Base-by-base conservation (phyloP, 2,113 vertebrate species). In the Grammatotria lemairii region DNA sequence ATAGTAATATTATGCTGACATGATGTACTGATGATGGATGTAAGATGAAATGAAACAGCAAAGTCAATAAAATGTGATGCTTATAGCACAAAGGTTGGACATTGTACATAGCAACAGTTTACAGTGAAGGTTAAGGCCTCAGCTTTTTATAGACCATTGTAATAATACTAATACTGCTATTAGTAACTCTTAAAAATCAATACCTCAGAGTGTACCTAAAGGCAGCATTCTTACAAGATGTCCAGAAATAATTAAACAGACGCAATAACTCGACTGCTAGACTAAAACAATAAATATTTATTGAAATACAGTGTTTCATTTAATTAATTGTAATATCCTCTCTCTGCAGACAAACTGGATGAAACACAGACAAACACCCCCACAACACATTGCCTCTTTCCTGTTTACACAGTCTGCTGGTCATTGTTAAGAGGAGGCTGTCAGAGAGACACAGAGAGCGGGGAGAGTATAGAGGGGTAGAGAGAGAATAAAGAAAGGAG, bases 341-440 rank as follows among this genome's bases (percentile, higher is more conserved):
- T 78, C 51, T 84, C 42, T 83, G 80, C 83, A 90, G 87, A 91
- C 79, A 73, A 58, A 65, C 28, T 17, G 55, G 68, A 86, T 89
- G 70, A 83, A 88, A 87, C 31, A 73, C 84, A 89, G 86, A 75
- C 85, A 92, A 86, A 90, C 84, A 87, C 89, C 83, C 73, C 78
- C 84, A 86, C 78, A 63, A 91, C 87, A 86, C 84, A 49, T 53
- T 38, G 83, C 57, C 51, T 90, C 80, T 86, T 9, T 70, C 55
- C 89, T 93, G 90, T 83, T 94, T 94, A 94, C 88, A 94, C 89
- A 93, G 90, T 91, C 92, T 90, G 90, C 63, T 95, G 92, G 85
- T 85, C 87, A 90, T 88, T 83, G 88, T 84, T 91, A 91, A 86
- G 70, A 93, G 75, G 81, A 92, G 78, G 84, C 82, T 91, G 92